Base-by-base conservation (phyloP, 2,797 vertebrate genomes). In the Acanthurus lineatus region DNA sequence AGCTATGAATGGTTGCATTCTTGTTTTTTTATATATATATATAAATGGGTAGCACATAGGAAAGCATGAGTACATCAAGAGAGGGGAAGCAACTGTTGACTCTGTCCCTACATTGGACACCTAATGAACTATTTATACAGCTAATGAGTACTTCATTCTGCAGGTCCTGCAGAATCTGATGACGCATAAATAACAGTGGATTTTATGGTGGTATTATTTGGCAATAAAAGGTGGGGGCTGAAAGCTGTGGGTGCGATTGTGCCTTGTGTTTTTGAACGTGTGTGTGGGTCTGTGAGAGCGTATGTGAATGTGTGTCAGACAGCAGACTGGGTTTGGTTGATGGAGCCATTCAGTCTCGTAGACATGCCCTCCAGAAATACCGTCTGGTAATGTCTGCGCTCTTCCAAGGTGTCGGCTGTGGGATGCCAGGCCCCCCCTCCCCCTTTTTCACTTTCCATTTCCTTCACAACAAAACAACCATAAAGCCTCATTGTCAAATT, bases 191-290 rank as follows among this genome's bases (percentile, higher is more conserved):
- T 88, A 87, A 81, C 71, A 70, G 57, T 77, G 80, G 81, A 81
- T 91, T 90, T 88, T 84, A 86, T 91, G 91, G 87, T 84, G 87
- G 63, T 89, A 88, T 90, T 89, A 71, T 89, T 47, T 70, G 47
- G 62, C 59, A 79, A 71, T 58, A 59, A 77, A 77, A 73, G 70
- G 61, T 70, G 63, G 52, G 45, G 25, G 64, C 35, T 68, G 53
- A 61, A 80, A 58, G 61, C 54, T 0, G 7, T 69, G 75, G 48
- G 76, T 64, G 52, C 35, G 69, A 53, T 65, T 71, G 61, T 54
- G 64, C 63, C 51, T 44, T 70, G 69, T 78, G 28, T 73, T 60
- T 64, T 52, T 61, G 73, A 40, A 8, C 10, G 40, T 40, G 40
- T 40, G 40, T 40, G 10, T 40, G 40, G 40, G 40, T 66, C 16